A percentile compares a stretch with the other conserved stretches of the same genome.
These are phyloP conservation scores for Heliconius ismenius DNA, from an alignment of 2,888 invertebrate species.

Conservation along the genomic window DNA sequence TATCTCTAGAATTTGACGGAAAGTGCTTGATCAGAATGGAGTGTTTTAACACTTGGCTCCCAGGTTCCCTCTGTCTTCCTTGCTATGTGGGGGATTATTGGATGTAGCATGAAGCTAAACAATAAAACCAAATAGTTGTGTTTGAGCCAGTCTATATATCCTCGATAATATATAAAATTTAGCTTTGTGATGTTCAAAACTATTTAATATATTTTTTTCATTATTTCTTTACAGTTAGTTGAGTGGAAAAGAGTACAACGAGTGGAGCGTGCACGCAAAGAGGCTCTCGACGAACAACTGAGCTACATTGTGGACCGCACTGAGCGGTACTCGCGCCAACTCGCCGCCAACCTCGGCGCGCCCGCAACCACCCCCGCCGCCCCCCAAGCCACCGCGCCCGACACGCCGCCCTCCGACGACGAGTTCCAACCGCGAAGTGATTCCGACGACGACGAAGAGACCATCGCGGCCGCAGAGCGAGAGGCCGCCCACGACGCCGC, in stretches of 20 bases:
- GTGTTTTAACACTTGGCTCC: no score
- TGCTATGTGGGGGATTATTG: no score
- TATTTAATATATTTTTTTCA: no score
- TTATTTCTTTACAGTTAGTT: conserved; percentile 84
- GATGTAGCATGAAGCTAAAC: no score
- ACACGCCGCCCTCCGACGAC: conserved; percentile 76
- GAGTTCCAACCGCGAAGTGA: conserved; percentile 91
- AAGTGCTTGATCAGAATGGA: no score
- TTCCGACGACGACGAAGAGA: conserved; percentile 95
- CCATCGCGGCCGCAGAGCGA: conserved; percentile 92
- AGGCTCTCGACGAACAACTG: conserved; percentile 96
- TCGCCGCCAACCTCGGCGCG: conserved; percentile 89
- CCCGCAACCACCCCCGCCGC: conserved; percentile 52
- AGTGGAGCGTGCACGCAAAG: conserved; percentile 96
- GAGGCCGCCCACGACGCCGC: conserved; percentile 82
- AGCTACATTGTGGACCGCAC: conserved; percentile 99
- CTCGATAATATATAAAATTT: no score
- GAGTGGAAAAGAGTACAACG: conserved; percentile 96
- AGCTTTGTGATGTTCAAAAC: not conserved
- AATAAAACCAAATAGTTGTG: no score
- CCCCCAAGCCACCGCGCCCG: conserved; percentile 47
- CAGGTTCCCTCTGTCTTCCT: no score
- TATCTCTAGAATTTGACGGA: no score
- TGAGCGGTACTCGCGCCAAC: conserved; percentile 95
- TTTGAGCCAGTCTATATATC: no score